Conservation (phyloP, 2,113 vertebrate genomes). For the Rhinopithecus roxellana region DNA sequence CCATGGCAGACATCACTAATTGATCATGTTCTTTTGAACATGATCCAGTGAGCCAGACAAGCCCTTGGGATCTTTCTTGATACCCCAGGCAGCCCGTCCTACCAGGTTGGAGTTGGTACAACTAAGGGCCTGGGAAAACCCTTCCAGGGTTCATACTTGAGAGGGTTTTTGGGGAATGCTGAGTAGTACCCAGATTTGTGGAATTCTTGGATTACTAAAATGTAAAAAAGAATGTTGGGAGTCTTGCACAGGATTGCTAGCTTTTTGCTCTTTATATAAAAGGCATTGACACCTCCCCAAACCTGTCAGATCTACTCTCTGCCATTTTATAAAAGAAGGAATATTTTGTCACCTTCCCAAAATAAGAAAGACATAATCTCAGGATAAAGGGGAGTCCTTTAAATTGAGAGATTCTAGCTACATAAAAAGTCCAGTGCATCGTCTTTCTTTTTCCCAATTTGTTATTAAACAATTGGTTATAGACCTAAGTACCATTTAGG, state of each 20-base stretch:
- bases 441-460: not conserved
- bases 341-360: not conserved
- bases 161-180: not conserved
- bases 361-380: not conserved
- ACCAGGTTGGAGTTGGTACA: not conserved
- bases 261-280: not conserved
- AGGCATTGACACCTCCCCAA: not conserved
- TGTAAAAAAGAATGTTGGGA: not conserved
- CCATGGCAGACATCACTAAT: not conserved
- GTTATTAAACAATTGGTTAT: not conserved
- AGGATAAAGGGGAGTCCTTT: not conserved
- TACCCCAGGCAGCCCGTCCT: not conserved
- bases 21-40: not conserved
- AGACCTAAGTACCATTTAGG: not conserved
- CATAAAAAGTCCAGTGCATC: not conserved
- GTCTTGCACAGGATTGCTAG: not conserved
- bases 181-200: not conserved
- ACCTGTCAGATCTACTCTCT: not conserved
- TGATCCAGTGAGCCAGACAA: not conserved
- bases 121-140: not conserved
- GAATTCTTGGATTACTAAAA: not conserved
- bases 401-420: not conserved
- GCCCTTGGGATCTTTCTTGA: not conserved
- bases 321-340: not conserved
- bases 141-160: not conserved